phyloP scores from a whole-genome alignment of 2,888 invertebrate species.

The Drosophila fungiperda region DNA sequence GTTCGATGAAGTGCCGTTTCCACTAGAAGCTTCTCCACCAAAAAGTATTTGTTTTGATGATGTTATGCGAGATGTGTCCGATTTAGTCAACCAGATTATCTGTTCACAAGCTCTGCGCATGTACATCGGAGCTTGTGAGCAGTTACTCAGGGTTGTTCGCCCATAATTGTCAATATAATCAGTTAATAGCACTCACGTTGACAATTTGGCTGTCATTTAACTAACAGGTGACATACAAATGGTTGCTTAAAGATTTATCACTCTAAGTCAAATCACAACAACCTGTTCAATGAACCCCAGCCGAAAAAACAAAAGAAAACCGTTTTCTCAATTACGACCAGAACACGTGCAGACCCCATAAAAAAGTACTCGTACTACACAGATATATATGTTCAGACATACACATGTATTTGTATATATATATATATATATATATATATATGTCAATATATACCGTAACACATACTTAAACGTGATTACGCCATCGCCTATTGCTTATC shows the following conservation, averaged over 20 bases:
- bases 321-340: conserved; percentile 54
- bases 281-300: conserved; percentile 66
- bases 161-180: background rate
- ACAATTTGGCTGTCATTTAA: conserved; percentile 4
- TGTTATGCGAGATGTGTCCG: background rate
- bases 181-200: background rate
- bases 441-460: background rate
- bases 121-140: background rate
- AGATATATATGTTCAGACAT: background rate
- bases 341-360: conserved; percentile 61
- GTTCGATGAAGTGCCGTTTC: background rate
- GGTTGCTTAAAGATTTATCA: conserved; percentile 25
- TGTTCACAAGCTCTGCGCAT: background rate
- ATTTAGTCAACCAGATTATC: background rate
- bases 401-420: background rate
- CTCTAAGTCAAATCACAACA: conserved; percentile 23
- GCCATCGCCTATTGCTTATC: conserved; percentile 46
- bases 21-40: background rate
- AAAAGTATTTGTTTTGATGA: background rate
- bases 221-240: conserved; percentile 4
- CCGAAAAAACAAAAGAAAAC: conserved; percentile 7
- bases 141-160: conserved; percentile 1
- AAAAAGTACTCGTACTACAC: conserved; percentile 44
- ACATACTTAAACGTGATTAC: conserved; percentile 9
- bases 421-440: conserved; percentile 6